These are phyloP conservation scores for Rhinoraja longicauda DNA, from an alignment of 2,797 vertebrate genomes.

Conservation along the genomic window DNA sequence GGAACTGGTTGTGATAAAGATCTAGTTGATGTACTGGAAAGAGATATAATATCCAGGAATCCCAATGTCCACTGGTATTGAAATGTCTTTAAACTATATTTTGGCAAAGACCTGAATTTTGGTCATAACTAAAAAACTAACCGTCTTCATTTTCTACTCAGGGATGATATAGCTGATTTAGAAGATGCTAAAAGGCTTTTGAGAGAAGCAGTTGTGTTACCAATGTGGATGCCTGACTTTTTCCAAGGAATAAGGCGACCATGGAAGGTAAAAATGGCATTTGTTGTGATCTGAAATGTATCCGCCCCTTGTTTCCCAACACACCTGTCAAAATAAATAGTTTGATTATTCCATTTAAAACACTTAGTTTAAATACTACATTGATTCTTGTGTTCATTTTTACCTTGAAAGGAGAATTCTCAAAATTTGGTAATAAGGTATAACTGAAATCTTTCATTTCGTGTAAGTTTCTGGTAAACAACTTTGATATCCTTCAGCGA, in stretches of 20 bases:
- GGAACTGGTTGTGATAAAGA: slow-evolving; percentile 82
- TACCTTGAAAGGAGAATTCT: background rate
- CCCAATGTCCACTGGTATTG: slow-evolving; percentile 87
- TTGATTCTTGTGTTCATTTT: background rate
- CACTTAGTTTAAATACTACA: background rate
- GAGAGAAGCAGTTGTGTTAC: slow-evolving; percentile 92
- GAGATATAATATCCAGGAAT: slow-evolving; percentile 92
- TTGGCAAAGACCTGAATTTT: background rate
- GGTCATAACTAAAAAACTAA: background rate
- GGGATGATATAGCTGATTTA: slow-evolving; percentile 94
- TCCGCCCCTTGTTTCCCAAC: background rate
- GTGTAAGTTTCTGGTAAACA: background rate
- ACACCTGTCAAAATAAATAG: background rate
- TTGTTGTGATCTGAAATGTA: background rate
- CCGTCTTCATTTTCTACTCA: slow-evolving; percentile 49
- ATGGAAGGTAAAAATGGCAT: slow-evolving; percentile 77
- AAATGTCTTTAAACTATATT: slow-evolving; percentile 40
- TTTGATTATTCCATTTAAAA: background rate
- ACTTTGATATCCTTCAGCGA: background rate
- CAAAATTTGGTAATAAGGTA: background rate
- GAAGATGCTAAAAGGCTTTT: slow-evolving; percentile 96
- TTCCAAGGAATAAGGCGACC: slow-evolving; percentile 96
- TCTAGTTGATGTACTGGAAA: slow-evolving; percentile 83
- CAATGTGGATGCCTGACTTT: slow-evolving; percentile 99
- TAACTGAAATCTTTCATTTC: background rate